phyloP scores from a whole-genome alignment of 2,797 vertebrate species.

The Alcedo atthis region DNA sequence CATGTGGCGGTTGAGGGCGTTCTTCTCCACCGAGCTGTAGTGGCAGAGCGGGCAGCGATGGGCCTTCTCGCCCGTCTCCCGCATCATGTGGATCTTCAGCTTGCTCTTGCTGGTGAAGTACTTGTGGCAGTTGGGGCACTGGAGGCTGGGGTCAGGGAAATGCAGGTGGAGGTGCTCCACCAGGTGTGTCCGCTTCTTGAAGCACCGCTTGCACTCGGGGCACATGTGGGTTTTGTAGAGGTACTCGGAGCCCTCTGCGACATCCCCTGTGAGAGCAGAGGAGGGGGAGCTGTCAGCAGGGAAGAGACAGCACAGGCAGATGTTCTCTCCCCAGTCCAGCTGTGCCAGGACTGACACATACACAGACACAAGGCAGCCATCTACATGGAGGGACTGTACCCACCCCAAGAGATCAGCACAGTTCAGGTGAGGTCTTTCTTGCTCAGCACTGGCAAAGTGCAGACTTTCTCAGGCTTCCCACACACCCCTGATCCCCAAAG shows the following conservation, averaged over 20 bases:
- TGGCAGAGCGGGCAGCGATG: slow-evolving; percentile 91
- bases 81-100: slow-evolving; percentile 89
- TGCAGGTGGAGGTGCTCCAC: slow-evolving; percentile 93
- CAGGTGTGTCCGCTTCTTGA: slow-evolving; percentile 94
- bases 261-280: slow-evolving; percentile 71
- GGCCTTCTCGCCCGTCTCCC: slow-evolving; percentile 89
- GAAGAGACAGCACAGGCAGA: neutral
- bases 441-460: neutral
- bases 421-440: neutral
- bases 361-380: neutral
- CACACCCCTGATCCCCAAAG: rapidly evolving
- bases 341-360: neutral
- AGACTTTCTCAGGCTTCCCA: neutral
- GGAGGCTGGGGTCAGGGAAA: slow-evolving; percentile 92
- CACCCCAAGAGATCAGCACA: neutral
- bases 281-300: neutral
- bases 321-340: neutral
- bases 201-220: slow-evolving; percentile 93
- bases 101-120: slow-evolving; percentile 98
- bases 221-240: slow-evolving; percentile 94
- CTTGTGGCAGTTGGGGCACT: slow-evolving; percentile 92
- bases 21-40: slow-evolving; percentile 92
- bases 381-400: neutral
- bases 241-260: slow-evolving; percentile 81
- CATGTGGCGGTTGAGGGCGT: slow-evolving; percentile 90